A percentile compares a stretch with the other conserved stretches of the same genome.
Conservation (phyloP, 2,797 vertebrate genomes). For the Manis crassicaudata region DNA sequence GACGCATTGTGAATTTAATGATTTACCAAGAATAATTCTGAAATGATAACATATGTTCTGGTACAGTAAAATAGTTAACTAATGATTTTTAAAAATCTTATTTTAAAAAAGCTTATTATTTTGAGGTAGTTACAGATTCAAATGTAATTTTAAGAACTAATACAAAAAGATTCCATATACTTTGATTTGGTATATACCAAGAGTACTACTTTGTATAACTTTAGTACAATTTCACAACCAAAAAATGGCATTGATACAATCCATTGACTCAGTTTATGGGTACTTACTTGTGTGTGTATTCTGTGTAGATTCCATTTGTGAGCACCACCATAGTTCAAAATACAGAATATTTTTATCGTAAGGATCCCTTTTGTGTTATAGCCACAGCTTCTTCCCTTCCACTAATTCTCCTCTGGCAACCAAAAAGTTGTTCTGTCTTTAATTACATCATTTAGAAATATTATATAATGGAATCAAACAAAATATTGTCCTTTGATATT, state of each 20-base stretch:
- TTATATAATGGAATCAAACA: background rate
- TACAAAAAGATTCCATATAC: background rate
- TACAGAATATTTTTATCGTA: background rate
- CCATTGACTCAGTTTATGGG: too few species aligned
- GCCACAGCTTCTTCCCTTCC: background rate
- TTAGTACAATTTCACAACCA: background rate
- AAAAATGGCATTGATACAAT: background rate
- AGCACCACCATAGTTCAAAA: background rate
- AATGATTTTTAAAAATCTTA: background rate
- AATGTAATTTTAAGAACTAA: background rate
- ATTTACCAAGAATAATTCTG: background rate
- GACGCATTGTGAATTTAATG: background rate
- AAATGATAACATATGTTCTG: background rate
- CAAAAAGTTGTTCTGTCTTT: background rate
- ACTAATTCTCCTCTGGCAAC: background rate
- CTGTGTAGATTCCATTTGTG: background rate
- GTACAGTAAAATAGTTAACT: conserved; percentile 1
- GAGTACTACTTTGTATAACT: background rate
- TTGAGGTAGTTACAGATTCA: background rate
- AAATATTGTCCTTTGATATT: background rate
- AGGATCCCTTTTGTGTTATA: background rate
- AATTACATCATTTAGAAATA: background rate
- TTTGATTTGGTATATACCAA: background rate
- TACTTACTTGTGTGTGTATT: background rate
- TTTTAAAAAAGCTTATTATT: background rate